Percentiles rank a stretch among this genome's conserved stretches.
phyloP scores from a whole-genome alignment of 2,888 invertebrate species.

The Diachrysia chrysitis region DNA sequence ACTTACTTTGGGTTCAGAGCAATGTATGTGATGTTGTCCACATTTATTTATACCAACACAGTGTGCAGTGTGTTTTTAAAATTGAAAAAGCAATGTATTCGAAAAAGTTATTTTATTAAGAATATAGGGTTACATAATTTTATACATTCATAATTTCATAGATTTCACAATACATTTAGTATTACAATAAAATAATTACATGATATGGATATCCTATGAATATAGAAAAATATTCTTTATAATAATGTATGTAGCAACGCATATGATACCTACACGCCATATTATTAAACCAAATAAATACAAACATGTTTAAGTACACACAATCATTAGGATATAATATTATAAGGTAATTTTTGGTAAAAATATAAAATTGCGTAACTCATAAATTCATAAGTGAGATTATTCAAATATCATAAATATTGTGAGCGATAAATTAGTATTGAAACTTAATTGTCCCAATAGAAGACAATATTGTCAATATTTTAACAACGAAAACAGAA shows the following conservation, averaged over 20 bases:
- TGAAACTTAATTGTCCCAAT: no score
- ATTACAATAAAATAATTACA: constrained; percentile 63
- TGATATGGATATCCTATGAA: constrained; percentile 65
- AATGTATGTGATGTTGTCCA: no score
- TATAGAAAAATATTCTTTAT: constrained; percentile 70
- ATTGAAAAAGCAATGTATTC: constrained; percentile 6
- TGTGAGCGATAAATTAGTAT: constrained; percentile 18
- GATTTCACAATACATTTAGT: constrained; percentile 57
- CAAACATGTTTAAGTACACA: constrained; percentile 51
- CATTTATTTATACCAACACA: no score
- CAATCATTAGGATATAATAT: constrained; percentile 15
- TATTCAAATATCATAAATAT: constrained; percentile 46
- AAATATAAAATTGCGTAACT: constrained; percentile 17
- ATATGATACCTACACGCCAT: neutral
- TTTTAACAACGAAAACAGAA: no score
- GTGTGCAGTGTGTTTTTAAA: constrained; percentile 13
- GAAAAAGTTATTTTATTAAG: constrained; percentile 47
- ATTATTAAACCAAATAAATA: constrained; percentile 16
- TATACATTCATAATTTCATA: constrained; percentile 32
- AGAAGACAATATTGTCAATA: no score
- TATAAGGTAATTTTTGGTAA: constrained; percentile 30
- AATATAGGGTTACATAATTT: constrained; percentile 37
- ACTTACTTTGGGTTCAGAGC: no score
- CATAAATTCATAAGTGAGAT: constrained; percentile 45
- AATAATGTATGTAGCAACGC: constrained; percentile 36